Percentiles rank a stretch among this genome's conserved stretches.
phyloP scores from a whole-genome alignment of 1,140 invertebrate species.

The Octopus sinensis region DNA sequence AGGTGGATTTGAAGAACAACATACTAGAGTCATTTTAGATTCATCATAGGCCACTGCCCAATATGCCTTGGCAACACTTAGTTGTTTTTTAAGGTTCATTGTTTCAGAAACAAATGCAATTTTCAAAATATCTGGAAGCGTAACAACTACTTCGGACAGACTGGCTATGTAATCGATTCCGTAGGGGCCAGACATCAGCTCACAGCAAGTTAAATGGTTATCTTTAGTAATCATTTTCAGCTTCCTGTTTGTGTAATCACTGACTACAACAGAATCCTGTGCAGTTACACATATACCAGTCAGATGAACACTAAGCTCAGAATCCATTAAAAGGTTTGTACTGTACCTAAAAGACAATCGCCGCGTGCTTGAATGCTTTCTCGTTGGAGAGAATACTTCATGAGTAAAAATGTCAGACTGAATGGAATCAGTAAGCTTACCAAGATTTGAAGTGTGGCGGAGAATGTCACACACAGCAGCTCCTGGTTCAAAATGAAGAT shows the following conservation, averaged over 20 bases:
- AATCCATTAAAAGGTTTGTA: not conserved
- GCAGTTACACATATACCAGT: not conserved
- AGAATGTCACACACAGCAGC: too few relatives aligned
- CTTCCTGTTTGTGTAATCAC: not conserved
- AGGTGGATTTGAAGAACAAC: not conserved
- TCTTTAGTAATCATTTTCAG: not conserved
- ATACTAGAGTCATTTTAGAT: not conserved
- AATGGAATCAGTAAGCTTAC: too few relatives aligned
- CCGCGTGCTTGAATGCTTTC: not conserved
- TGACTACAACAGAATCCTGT: not conserved
- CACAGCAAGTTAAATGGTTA: not conserved
- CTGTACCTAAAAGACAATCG: not conserved
- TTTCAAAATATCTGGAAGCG: not conserved
- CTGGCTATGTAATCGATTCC: not conserved
- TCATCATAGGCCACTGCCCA: not conserved
- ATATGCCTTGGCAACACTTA: not conserved
- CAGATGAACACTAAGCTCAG: not conserved
- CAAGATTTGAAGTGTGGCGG: too few relatives aligned
- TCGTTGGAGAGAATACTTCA: not conserved
- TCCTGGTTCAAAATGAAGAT: not conserved
- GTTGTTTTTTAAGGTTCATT: not conserved
- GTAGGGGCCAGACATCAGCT: not conserved
- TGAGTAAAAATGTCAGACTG: not conserved
- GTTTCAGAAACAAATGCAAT: not conserved
- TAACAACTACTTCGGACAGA: not conserved